These are phyloP conservation scores for Gryon sp. DNA, from an alignment of 1,140 invertebrate species.

Conservation along the genomic window DNA sequence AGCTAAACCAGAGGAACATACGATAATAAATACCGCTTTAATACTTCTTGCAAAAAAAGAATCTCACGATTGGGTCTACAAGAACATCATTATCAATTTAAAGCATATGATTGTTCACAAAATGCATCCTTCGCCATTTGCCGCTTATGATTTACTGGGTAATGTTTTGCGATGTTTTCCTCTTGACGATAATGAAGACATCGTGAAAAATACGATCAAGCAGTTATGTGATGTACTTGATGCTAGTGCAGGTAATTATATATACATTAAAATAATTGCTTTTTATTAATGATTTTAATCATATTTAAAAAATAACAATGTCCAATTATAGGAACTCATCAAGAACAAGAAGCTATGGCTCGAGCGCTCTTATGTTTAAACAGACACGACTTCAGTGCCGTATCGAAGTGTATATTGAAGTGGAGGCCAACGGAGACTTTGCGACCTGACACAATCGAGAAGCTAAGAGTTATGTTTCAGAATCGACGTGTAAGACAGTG, in stretches of 20 bases:
- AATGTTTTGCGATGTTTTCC: slow-evolving; percentile 69
- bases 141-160: slow-evolving; percentile 69
- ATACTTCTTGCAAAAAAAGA: slow-evolving; percentile 71
- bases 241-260: slow-evolving; percentile 66
- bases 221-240: slow-evolving; percentile 69
- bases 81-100: slow-evolving; percentile 69
- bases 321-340: slow-evolving; percentile 57
- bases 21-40: slow-evolving; percentile 62
- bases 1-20: slow-evolving; percentile 51
- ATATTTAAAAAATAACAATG: too few species aligned
- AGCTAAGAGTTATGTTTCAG: slow-evolving; percentile 65
- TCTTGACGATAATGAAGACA: slow-evolving; percentile 34
- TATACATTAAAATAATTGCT: too few species aligned
- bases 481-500: slow-evolving; percentile 39
- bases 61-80: slow-evolving; percentile 65
- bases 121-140: slow-evolving; percentile 61
- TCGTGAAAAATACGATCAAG: slow-evolving; percentile 64
- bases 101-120: slow-evolving; percentile 69
- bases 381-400: slow-evolving; percentile 63
- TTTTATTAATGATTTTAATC: too few species aligned
- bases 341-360: slow-evolving; percentile 71
- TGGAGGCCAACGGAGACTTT: slow-evolving; percentile 68
- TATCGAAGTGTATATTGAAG: slow-evolving; percentile 58
- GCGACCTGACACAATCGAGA: slow-evolving; percentile 39
- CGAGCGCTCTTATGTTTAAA: slow-evolving; percentile 69